Evolutionary conservation across 2,888 invertebrate genomes (phyloP), one percentile per base, ranked within the genome.

Genomic region (Nomada hirtipes): DNA sequence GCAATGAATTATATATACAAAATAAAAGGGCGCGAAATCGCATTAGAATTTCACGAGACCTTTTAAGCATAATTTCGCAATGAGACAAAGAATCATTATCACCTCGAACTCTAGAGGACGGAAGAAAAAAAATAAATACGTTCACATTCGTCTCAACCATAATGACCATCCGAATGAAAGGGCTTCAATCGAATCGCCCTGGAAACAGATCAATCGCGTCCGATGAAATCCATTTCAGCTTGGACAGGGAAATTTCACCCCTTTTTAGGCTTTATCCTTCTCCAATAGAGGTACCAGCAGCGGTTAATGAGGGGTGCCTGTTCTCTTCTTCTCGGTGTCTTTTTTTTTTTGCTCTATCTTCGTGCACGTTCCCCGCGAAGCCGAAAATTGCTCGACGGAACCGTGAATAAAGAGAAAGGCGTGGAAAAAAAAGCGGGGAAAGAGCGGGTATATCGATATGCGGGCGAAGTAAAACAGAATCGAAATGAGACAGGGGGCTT

Each of bases 391-490:
- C 80, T 77, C 84, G 79, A 44, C 64, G 65, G 57, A 76, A 69
- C 61, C 70, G 71, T 63, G 81, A 76, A 76, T 72, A 72, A 73
- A 79, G 77, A 26, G 68, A 76, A 47, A 47, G 23, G 61, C 13
- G 18, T 68, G 60, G 50, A 74, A 55, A 59, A 60, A 55, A 47
- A 63, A 67, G 67, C 13, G 61, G 20, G 44, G 63, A 20, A 15
- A 60, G 75, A 36, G 63, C 7, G 26, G 75, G 89, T 85, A 90
- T 90, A 91, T 89, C 90, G 90, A 91, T 91, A 92, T 92, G 91
- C 91, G 92, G 92, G 91, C 85, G 89, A 88, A 90, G 90, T 92
- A 89, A 92, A 92, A 91, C 90, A 90, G 91, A 91, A 91, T 92
- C 89, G 91, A 91, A 91, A 91, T 91, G 91, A 92, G 91, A 91